phyloP scores from a whole-genome alignment of 2,888 invertebrate genomes.

The Cetonia aurata region DNA sequence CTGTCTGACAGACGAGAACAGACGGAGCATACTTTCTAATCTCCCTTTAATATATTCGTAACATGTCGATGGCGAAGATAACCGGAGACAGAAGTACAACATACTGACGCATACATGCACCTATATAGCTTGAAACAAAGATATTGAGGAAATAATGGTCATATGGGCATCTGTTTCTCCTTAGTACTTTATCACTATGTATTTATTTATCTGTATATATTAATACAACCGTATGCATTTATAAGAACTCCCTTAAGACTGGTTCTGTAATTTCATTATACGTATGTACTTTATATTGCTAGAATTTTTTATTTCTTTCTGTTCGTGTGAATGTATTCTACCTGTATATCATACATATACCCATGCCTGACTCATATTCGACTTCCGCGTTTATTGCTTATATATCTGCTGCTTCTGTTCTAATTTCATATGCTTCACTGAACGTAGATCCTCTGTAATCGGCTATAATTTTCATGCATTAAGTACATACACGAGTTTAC shows the following conservation, averaged over 20 bases:
- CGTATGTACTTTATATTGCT: too few species aligned
- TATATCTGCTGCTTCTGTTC: too few species aligned
- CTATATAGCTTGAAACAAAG: conserved; percentile 23
- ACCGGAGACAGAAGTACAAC: conserved; percentile 2
- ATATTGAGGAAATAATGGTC: conserved; percentile 32
- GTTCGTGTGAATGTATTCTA: too few species aligned
- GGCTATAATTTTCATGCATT: too few species aligned
- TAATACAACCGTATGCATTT: background rate
- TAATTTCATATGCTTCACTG: too few species aligned
- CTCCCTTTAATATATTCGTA: conserved; percentile 37
- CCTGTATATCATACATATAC: too few species aligned
- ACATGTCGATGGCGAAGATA: conserved; percentile 31
- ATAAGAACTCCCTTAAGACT: background rate
- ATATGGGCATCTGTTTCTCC: conserved; percentile 17
- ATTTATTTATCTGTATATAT: conserved; percentile 4
- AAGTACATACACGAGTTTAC: too few species aligned
- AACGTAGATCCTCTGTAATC: too few species aligned
- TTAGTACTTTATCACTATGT: conserved; percentile 31
- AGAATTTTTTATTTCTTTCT: too few species aligned
- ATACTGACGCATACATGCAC: background rate
- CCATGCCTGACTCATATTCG: too few species aligned
- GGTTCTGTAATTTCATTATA: conserved; percentile 24
- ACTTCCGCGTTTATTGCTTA: too few species aligned
- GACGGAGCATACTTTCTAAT: conserved; percentile 36
- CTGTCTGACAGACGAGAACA: conserved; percentile 30